Percentiles rank a stretch among this genome's conserved stretches.
These are phyloP conservation scores for Stramonita haemastoma DNA, from an alignment of 2,888 invertebrate genomes.

Conservation along the genomic window DNA sequence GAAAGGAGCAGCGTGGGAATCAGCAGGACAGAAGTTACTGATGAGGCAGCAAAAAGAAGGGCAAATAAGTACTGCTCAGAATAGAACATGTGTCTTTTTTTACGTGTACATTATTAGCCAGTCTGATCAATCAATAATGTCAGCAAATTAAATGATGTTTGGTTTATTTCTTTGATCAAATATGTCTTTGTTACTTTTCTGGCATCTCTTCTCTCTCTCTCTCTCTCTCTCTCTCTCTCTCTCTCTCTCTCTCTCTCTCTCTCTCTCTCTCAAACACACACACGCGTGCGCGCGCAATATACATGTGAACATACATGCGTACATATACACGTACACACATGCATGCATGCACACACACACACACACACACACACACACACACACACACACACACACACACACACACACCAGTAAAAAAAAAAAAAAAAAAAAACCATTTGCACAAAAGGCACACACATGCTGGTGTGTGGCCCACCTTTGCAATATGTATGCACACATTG, in stretches of 20 bases:
- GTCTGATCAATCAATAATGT: neutral
- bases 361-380: neutral
- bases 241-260: neutral
- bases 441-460: too few species aligned
- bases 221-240: neutral
- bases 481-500: too few species aligned
- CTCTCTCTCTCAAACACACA: neutral
- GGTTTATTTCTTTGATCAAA: neutral
- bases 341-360: neutral
- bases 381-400: neutral
- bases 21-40: too few species aligned
- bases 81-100: neutral
- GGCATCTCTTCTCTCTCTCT: neutral
- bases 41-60: too few species aligned
- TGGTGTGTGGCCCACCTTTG: too few species aligned
- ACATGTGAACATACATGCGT: neutral
- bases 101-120: neutral
- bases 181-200: neutral
- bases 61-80: too few species aligned
- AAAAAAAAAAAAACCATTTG: too few species aligned
- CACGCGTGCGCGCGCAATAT: neutral
- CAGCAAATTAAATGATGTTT: neutral
- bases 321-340: neutral
- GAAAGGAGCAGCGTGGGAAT: too few species aligned
- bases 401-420: neutral